Conservation (phyloP, 2,888 invertebrate genomes). For the Cryptocephalus moraei region DNA sequence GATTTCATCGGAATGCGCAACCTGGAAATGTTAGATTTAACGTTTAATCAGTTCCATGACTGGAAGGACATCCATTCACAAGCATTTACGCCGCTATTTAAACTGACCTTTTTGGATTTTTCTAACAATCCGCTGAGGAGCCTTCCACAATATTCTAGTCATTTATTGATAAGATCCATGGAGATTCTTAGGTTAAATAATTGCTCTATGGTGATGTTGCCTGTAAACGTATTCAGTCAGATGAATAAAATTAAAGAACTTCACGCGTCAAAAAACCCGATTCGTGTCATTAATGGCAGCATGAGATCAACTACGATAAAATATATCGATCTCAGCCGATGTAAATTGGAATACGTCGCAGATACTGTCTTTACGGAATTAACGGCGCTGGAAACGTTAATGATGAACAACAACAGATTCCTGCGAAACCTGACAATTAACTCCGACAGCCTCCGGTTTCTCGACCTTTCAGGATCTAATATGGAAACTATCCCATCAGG, state of each 20-base stretch:
- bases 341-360: slow-evolving; percentile 43
- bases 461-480: slow-evolving; percentile 55
- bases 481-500: slow-evolving; percentile 49
- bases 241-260: slow-evolving; percentile 45
- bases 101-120: slow-evolving; percentile 50
- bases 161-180: slow-evolving; percentile 49
- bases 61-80: slow-evolving; percentile 50
- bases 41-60: slow-evolving; percentile 49
- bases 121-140: slow-evolving; percentile 49
- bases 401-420: slow-evolving; percentile 51
- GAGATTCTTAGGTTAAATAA: slow-evolving; percentile 49
- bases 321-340: slow-evolving; percentile 48
- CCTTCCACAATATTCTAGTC: slow-evolving; percentile 22
- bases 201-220: slow-evolving; percentile 49
- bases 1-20: slow-evolving; percentile 37
- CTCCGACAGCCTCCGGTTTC: slow-evolving; percentile 43
- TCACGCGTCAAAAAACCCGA: slow-evolving; percentile 39
- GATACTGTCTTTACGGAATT: slow-evolving; percentile 47
- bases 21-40: slow-evolving; percentile 51
- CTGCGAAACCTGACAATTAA: slow-evolving; percentile 38
- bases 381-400: slow-evolving; percentile 48
- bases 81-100: slow-evolving; percentile 40
- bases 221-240: slow-evolving; percentile 42
- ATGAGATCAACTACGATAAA: slow-evolving; percentile 24
- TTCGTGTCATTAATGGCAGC: slow-evolving; percentile 13